Percentiles rank a stretch among this genome's conserved stretches.
These are phyloP conservation scores for Rhagophthalmus giganteus DNA, from an alignment of 2,888 invertebrate genomes.

Conservation along the genomic window DNA sequence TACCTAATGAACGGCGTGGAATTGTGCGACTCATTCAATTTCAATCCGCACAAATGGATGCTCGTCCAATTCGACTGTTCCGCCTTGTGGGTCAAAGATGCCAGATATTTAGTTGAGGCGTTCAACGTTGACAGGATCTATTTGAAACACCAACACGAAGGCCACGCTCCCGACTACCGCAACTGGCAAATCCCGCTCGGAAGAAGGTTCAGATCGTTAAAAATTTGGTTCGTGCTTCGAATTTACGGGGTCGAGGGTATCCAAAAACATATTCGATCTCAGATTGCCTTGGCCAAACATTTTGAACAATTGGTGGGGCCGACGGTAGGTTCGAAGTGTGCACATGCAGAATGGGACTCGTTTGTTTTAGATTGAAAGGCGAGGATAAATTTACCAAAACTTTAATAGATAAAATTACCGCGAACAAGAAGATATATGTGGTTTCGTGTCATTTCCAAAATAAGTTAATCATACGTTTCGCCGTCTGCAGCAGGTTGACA, in stretches of 20 bases:
- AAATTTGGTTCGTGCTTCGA: constrained; percentile 93
- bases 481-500: constrained; percentile 84
- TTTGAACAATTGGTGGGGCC: constrained; percentile 77
- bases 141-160: constrained; percentile 90
- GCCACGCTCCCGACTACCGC: constrained; percentile 88
- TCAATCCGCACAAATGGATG: constrained; percentile 99
- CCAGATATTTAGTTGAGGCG: constrained; percentile 87
- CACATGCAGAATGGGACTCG: constrained; percentile 91
- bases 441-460: constrained; percentile 88
- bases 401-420: constrained; percentile 82
- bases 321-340: constrained; percentile 89
- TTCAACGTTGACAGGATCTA: constrained; percentile 98
- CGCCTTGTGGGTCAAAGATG: constrained; percentile 93
- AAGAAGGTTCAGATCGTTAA: constrained; percentile 87
- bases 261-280: constrained; percentile 83
- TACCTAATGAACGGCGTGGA: constrained; percentile 87
- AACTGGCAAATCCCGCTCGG: constrained; percentile 98
- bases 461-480: constrained; percentile 83
- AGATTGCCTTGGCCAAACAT: constrained; percentile 81
- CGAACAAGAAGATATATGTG: constrained; percentile 85
- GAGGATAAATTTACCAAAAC: constrained; percentile 80
- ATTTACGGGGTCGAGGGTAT: constrained; percentile 87
- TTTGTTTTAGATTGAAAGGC: constrained; percentile 92
- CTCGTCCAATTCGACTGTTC: constrained; percentile 99
- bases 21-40: constrained; percentile 93